Conservation (phyloP, 2,797 vertebrate genomes). For the Hemitrygon akajei region DNA sequence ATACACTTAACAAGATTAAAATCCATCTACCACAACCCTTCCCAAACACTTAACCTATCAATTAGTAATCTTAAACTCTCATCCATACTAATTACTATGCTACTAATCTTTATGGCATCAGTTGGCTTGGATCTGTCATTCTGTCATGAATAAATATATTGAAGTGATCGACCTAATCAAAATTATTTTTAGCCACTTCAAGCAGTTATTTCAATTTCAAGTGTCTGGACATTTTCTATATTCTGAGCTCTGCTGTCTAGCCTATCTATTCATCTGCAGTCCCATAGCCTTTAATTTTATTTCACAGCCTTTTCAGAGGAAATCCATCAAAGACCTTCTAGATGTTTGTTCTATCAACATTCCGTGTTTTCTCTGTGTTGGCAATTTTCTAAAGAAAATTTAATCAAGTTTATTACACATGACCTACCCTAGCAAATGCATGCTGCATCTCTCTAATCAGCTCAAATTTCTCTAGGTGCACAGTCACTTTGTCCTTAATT, state of each 20-base stretch:
- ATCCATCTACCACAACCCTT: not conserved
- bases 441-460: not conserved
- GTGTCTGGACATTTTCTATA: not conserved
- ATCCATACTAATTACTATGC: not conserved
- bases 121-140: not conserved
- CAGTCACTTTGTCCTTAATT: conserved; percentile 21
- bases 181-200: too few relatives aligned
- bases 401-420: not conserved
- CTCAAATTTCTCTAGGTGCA: not conserved
- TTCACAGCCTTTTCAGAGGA: not conserved
- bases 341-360: not conserved
- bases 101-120: not conserved
- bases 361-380: not conserved
- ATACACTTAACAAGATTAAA: not conserved
- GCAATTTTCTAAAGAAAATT: not conserved
- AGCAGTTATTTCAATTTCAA: not conserved
- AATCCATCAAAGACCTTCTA: not conserved
- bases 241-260: not conserved
- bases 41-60: not conserved
- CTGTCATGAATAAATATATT: not conserved
- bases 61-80: not conserved
- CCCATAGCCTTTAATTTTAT: not conserved
- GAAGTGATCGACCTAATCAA: not conserved
- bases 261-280: not conserved
- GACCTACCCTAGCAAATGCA: not conserved